Percentiles rank a stretch among this genome's conserved stretches.
phyloP scores from a whole-genome alignment of 2,888 invertebrate genomes.

The Corythucha ciliata region DNA sequence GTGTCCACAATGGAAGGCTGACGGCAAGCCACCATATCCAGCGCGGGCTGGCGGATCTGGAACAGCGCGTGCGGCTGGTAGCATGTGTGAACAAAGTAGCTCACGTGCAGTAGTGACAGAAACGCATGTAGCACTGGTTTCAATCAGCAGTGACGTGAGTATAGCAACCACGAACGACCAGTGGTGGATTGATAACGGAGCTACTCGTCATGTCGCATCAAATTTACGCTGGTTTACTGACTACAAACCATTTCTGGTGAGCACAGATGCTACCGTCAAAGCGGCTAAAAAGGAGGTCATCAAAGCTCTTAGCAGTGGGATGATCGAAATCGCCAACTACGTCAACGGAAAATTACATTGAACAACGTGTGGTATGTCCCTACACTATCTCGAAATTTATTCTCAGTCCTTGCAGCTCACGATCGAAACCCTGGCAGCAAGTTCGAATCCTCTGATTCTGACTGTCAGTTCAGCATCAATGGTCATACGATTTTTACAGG shows the following conservation, averaged over 20 bases:
- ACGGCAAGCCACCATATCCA: constrained; percentile 23
- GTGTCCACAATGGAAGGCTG: constrained; percentile 21
- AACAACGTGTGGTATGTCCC: constrained; percentile 34
- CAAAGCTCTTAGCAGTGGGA: constrained; percentile 18
- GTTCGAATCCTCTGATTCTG: constrained; percentile 12
- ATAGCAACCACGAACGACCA: constrained; percentile 17
- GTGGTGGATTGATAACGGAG: constrained; percentile 40
- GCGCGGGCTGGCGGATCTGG: constrained; percentile 18
- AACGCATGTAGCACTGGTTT: constrained; percentile 19
- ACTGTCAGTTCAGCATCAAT: constrained; percentile 8
- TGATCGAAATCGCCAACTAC: constrained; percentile 12
- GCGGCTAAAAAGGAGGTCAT: too few relatives aligned
- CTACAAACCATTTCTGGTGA: constrained; percentile 14
- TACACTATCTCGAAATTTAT: constrained; percentile 35
- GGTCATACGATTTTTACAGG: constrained; percentile 14
- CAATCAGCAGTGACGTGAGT: constrained; percentile 28
- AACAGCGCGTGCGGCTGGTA: too few relatives aligned
- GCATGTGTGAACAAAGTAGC: too few relatives aligned
- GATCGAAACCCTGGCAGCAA: constrained; percentile 20
- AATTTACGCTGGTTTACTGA: constrained; percentile 25
- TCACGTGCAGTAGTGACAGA: constrained; percentile 11
- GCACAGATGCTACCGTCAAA: constrained; percentile 1
- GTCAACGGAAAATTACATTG: constrained; percentile 17
- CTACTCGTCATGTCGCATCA: constrained; percentile 37
- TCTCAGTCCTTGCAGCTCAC: constrained; percentile 33